Evolutionary conservation across 2,888 invertebrate genomes (phyloP), one percentile per base, ranked within the genome.

Genomic region (Dryocosmus kuriphilus): DNA sequence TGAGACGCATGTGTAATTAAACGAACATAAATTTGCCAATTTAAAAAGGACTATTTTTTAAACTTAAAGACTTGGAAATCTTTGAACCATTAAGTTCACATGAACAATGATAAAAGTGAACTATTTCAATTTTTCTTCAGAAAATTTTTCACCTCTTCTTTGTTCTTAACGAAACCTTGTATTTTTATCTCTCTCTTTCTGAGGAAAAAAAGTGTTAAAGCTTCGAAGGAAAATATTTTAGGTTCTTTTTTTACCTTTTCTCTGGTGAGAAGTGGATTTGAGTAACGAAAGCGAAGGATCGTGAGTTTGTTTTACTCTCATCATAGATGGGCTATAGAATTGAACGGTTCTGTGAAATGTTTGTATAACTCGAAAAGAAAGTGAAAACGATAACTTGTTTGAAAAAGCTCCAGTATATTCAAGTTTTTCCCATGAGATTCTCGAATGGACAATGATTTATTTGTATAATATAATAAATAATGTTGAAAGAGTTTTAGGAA

Each of bases 231-330:
- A 38, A 65, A 65, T 65, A 65, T 65, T 65, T 65, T 41, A 19
- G 16, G 16, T 65, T 27, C 19, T 4, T 14, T 61, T 61, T 61
- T 7, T 30, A 27, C 41, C 16, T 65, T 65, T 41, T 65, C 27
- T 65, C 41, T 16, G 38, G 41, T 22, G 24, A 65, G 2, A 65
- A 41, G 41, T 65, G 2, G 41, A 19, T 8, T 41, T 24, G 19
- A 6, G 16, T 24, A 65, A 41, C n/a, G 38, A 35, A 14, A 22
- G 24, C n/a, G n/a, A 41, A 65, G 14, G 41, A 41, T 41, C 41
- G 24, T 65, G 41, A 65, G 65, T 65, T 41, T 38, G 41, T 27
- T 27, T 65, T 35, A 65, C 65, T 38, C 65, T 65, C 65, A 41
- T 65, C 38, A 41, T 35, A 24, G 35, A 38, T 63, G 35, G 30